Evolutionary conservation across 2,797 vertebrate genomes (phyloP).

Genomic region (Macropus fuliginosus): DNA sequence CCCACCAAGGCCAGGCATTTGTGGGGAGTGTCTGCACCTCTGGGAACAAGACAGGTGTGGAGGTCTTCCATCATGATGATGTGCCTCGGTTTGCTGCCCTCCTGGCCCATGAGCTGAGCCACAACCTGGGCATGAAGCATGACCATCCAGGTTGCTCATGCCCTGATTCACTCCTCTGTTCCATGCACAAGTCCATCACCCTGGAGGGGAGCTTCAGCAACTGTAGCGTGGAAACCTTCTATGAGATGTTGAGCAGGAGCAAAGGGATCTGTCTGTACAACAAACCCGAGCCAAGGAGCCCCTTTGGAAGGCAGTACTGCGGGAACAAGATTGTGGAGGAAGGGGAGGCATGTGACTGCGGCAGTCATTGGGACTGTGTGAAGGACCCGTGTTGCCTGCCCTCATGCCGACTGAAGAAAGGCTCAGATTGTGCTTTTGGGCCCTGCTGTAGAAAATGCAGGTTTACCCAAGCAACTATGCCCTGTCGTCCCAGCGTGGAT

Average conservation of each 20-base stretch:
- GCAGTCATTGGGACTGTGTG: neutral
- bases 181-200: neutral
- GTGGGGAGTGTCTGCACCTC: slow-evolving; percentile 27
- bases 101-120: slow-evolving; percentile 58
- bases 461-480: slow-evolving; percentile 10
- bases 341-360: slow-evolving; percentile 60
- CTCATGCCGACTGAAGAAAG: slow-evolving; percentile 29
- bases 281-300: neutral
- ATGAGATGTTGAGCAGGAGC: neutral
- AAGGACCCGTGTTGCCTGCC: slow-evolving; percentile 32
- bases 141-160: slow-evolving; percentile 19
- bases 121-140: slow-evolving; percentile 54
- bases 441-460: slow-evolving; percentile 40
- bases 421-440: neutral
- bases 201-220: slow-evolving; percentile 54
- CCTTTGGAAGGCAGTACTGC: slow-evolving; percentile 21
- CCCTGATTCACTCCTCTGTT: neutral
- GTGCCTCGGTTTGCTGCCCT: slow-evolving; percentile 20
- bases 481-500: neutral
- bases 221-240: slow-evolving; percentile 60
- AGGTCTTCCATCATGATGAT: slow-evolving; percentile 29
- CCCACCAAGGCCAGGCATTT: neutral
- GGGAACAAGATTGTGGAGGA: slow-evolving; percentile 51
- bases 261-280: slow-evolving; percentile 24
- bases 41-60: neutral